Percentiles rank a stretch among this genome's conserved stretches.
phyloP scores from a whole-genome alignment of 2,113 vertebrate genomes.

The Aix galericulata region DNA sequence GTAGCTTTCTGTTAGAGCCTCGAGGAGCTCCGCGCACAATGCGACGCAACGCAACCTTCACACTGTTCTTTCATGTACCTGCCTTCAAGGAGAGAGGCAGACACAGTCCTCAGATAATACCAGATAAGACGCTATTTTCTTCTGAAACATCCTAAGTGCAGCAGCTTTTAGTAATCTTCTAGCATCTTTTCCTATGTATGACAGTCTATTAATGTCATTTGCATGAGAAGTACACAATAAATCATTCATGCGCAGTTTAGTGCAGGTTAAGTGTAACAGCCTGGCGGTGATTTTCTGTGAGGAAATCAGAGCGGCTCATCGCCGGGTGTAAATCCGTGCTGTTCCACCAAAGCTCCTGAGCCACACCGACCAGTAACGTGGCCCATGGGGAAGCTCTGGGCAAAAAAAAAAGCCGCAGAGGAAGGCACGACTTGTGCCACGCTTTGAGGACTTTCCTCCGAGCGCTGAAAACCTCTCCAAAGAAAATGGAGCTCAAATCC shows the following conservation, averaged over 20 bases:
- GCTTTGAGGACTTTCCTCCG: background rate
- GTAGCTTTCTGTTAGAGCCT: constrained; percentile 17
- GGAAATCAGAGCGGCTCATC: constrained; percentile 58
- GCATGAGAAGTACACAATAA: constrained; percentile 70
- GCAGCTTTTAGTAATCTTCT: constrained; percentile 60
- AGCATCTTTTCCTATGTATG: constrained; percentile 57
- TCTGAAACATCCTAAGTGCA: constrained; percentile 51
- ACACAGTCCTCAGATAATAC: constrained; percentile 4
- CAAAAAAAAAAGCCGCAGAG: background rate
- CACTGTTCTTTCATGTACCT: background rate
- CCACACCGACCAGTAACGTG: constrained; percentile 33
- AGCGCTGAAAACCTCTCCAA: background rate
- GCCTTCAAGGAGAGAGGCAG: constrained; percentile 25
- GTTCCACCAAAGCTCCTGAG: constrained; percentile 55
- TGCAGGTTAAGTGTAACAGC: constrained; percentile 63
- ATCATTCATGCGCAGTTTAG: constrained; percentile 67
- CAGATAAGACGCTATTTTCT: constrained; percentile 9
- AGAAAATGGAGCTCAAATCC: background rate
- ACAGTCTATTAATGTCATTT: constrained; percentile 69
- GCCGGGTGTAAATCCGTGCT: constrained; percentile 45
- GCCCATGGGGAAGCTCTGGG: constrained; percentile 36
- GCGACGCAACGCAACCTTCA: background rate
- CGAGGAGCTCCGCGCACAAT: background rate
- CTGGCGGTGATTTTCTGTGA: constrained; percentile 42
- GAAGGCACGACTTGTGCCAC: background rate